Conservation (phyloP, 2,797 vertebrate species). For the Sebastes taczanowskii region DNA sequence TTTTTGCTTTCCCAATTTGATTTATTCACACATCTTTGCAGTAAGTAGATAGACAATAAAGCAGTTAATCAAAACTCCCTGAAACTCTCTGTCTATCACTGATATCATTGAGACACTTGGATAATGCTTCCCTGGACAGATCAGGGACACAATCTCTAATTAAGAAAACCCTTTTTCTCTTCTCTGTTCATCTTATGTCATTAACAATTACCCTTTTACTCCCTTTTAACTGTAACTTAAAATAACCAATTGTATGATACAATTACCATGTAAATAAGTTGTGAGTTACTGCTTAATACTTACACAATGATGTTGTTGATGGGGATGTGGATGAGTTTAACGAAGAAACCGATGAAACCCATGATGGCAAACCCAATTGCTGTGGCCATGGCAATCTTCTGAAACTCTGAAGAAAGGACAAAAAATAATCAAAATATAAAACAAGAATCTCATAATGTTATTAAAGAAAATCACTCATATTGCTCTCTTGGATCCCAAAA, state of each 20-base stretch:
- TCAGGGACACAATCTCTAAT: background rate
- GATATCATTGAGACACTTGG: background rate
- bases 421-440: background rate
- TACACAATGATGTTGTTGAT: constrained; percentile 99
- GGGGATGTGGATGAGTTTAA: constrained; percentile 98
- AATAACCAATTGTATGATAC: background rate
- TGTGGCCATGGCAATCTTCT: constrained; percentile 99
- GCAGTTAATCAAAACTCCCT: background rate
- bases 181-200: background rate
- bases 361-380: constrained; percentile 99
- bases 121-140: background rate
- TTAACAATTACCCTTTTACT: accelerated
- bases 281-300: constrained; percentile 69
- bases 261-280: background rate
- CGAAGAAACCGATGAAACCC: constrained; percentile 99
- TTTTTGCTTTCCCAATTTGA: too few relatives aligned
- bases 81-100: background rate
- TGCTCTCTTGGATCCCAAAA: too few relatives aligned
- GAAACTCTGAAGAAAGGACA: constrained; percentile 86
- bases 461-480: accelerated
- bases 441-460: accelerated
- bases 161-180: background rate
- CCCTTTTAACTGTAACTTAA: background rate
- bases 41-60: background rate
- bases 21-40: background rate